Conservation (phyloP, 2,113 vertebrate genomes). For the Pterophyllum scalare region DNA sequence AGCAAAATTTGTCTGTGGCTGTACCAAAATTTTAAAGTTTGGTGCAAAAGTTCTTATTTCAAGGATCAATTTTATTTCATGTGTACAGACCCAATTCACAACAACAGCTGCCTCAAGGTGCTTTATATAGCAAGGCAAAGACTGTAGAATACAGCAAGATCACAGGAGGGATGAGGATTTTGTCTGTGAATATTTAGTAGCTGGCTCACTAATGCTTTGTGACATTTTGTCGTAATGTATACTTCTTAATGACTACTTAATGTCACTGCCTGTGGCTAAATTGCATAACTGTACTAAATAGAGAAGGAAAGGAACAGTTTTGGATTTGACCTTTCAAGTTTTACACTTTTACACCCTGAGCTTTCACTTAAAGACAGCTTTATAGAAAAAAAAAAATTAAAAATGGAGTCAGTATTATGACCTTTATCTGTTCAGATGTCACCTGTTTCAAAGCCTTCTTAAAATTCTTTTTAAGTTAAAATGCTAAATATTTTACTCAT, state of each 20-base stretch:
- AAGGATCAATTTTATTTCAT: background rate
- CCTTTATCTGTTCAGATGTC: background rate
- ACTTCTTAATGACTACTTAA: background rate
- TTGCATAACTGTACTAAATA: background rate
- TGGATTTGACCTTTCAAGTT: background rate
- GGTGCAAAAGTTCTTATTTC: background rate
- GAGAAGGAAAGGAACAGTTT: background rate
- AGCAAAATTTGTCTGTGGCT: background rate
- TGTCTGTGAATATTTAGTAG: background rate
- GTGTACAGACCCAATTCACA: background rate
- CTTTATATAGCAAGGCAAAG: background rate
- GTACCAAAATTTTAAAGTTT: background rate
- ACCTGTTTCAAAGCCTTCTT: background rate
- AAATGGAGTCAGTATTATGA: background rate
- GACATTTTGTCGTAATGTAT: background rate
- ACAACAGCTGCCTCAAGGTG: background rate
- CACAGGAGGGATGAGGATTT: background rate
- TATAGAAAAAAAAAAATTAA: background rate
- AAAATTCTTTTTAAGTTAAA: background rate
- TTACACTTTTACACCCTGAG: background rate
- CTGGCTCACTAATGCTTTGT: constrained; percentile 6
- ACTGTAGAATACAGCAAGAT: background rate
- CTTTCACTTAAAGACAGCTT: background rate
- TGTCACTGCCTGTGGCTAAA: background rate
- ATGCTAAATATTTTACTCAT: background rate